A percentile compares a stretch with the other conserved stretches of the same genome.
Conservation (phyloP, 2,888 invertebrate species). For the Lasius fuliginosus region DNA sequence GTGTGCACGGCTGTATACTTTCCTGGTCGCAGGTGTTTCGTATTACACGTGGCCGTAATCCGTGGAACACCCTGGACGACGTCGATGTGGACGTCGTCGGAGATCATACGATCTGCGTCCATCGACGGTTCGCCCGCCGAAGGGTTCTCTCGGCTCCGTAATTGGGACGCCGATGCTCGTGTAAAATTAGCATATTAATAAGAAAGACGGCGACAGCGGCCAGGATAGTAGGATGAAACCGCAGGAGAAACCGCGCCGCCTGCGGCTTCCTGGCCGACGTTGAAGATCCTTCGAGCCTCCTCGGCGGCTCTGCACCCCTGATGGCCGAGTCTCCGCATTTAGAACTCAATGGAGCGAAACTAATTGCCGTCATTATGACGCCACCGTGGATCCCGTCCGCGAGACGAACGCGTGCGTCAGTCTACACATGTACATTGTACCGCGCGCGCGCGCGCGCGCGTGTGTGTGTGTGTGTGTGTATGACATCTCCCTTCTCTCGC, state of each 20-base stretch:
- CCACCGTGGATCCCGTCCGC: slow-evolving; percentile 27
- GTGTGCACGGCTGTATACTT: slow-evolving; percentile 73
- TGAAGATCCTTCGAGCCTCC: slow-evolving; percentile 81
- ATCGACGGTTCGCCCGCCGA: slow-evolving; percentile 19
- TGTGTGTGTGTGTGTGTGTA: no score
- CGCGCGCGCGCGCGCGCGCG: no score
- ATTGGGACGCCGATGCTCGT: slow-evolving; percentile 66
- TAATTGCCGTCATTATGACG: slow-evolving; percentile 80
- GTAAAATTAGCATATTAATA: slow-evolving; percentile 86
- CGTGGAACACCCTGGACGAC: slow-evolving; percentile 67
- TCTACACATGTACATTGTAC: not conserved
- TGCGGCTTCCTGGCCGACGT: slow-evolving; percentile 55
- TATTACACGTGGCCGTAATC: slow-evolving; percentile 84
- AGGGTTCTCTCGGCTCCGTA: slow-evolving; percentile 60
- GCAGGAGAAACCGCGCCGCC: slow-evolving; percentile 73
- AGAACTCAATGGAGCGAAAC: slow-evolving; percentile 86
- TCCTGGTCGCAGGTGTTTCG: slow-evolving; percentile 85
- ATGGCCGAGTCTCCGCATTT: slow-evolving; percentile 85
- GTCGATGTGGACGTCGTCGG: slow-evolving; percentile 1
- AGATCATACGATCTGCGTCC: not conserved
- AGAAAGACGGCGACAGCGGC: slow-evolving; percentile 85
- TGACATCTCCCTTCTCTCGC: not conserved
- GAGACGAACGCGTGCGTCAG: not conserved
- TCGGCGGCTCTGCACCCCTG: slow-evolving; percentile 82
- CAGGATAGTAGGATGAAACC: slow-evolving; percentile 85